These are phyloP conservation scores for Saccopteryx leptura DNA, from an alignment of 2,113 vertebrate genomes.

Conservation along the genomic window DNA sequence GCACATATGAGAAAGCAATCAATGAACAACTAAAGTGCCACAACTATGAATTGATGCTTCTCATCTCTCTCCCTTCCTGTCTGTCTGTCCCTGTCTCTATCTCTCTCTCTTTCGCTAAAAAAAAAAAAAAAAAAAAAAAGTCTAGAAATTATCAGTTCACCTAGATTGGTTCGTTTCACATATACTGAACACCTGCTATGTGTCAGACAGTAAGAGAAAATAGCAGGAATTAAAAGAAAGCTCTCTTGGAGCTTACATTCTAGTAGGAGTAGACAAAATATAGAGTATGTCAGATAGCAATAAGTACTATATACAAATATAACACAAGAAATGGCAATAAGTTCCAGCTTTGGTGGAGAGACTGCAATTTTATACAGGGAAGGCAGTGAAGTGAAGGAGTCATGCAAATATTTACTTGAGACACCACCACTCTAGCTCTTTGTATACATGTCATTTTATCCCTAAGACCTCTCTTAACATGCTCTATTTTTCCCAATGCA, in stretches of 20 bases:
- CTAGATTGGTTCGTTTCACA: background rate
- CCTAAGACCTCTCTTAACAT: background rate
- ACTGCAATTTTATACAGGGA: background rate
- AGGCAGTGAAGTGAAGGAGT: background rate
- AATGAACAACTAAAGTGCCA: no score
- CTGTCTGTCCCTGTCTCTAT: no score
- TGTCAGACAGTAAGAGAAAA: slow-evolving; percentile 42
- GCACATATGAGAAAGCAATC: no score
- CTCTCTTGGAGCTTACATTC: background rate
- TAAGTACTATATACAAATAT: background rate
- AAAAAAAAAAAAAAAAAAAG: background rate
- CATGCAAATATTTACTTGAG: background rate
- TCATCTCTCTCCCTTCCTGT: no score
- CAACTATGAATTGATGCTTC: no score
- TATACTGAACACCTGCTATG: background rate
- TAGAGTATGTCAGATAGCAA: background rate
- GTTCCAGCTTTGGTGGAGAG: background rate
- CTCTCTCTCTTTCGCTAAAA: no score
- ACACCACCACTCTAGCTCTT: background rate
- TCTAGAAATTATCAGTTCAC: background rate
- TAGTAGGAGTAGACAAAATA: background rate
- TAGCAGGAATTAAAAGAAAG: background rate
- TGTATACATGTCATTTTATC: background rate
- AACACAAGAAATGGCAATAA: background rate
- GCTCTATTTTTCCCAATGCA: slow-evolving; percentile 26